Base-by-base conservation (phyloP, 2,888 invertebrate species). In the Melieria picta region DNA sequence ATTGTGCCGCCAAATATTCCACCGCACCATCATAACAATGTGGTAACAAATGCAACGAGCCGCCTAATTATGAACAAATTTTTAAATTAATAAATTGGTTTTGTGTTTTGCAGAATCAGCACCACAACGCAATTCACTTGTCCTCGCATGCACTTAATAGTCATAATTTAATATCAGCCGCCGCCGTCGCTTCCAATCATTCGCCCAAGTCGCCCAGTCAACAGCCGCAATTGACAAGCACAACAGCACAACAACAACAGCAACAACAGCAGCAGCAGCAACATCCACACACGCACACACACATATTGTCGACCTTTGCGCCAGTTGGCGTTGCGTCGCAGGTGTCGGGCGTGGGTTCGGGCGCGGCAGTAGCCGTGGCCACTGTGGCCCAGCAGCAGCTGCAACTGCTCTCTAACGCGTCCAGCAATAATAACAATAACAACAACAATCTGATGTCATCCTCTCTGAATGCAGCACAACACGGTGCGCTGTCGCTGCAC, bases 141-240 rank as follows among this genome's bases (percentile, higher is more conserved):
- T 84, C 87, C 79, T 83, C 86, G 79, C 86, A 87, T 82, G 85
- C 85, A 79, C 82, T 86, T 82, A 86, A 82, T 84, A 86, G 86
- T 86, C 86, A 86, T 85, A 86, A 85, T 84, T 81, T 85, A 84
- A 81, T 86, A 83, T 79, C 83, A 78, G 79, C 82, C 67, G 79
- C 82, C 67, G 72, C 74, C 55, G 68, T 71, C 78, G 77, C 72
- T 72, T 69, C 79, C 79, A 86, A 84, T 82, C 84, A 83, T 81
- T 86, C 87, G 74, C 86, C 87, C 75, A 87, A 87, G 83, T 87
- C 87, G 72, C 87, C 87, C 79, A 87, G 84, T 81, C 87, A 86
- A 77, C 82, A 82, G 72, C 84, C 80, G 62, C 77, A 79, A 47
- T 79, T 79, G 61, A 80, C 79, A 74, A 67, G 82, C 76, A 61